These are phyloP conservation scores for Stenurella melanura DNA, from an alignment of 2,888 invertebrate genomes.

Conservation along the genomic window DNA sequence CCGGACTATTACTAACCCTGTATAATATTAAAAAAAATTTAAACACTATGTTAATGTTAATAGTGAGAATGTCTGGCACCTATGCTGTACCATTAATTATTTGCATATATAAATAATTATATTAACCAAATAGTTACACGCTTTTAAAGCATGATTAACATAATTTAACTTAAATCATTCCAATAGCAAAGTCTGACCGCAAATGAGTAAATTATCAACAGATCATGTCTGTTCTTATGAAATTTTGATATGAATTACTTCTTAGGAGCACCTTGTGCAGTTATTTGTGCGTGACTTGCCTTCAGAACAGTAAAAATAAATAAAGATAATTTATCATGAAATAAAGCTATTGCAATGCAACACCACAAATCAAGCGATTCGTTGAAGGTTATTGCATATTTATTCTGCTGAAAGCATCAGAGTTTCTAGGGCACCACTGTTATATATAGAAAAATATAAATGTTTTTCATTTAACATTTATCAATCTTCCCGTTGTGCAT, in stretches of 20 bases:
- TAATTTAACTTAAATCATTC: not conserved
- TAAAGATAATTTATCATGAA: conserved; percentile 4
- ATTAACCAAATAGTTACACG: not conserved
- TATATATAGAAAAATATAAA: conserved; percentile 13
- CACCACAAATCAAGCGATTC: not conserved
- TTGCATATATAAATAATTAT: too few species aligned
- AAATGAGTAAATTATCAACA: not conserved
- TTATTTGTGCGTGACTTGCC: not conserved
- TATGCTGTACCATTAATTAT: too few species aligned
- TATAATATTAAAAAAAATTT: too few species aligned
- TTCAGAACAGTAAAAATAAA: not conserved
- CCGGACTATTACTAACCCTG: too few species aligned
- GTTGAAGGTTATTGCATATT: not conserved
- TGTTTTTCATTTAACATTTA: not conserved
- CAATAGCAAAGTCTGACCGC: not conserved
- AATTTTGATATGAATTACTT: not conserved
- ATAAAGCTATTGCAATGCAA: not conserved
- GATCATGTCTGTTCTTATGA: not conserved
- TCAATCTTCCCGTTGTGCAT: not conserved
- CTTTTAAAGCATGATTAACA: not conserved
- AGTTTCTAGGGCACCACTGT: conserved; percentile 15
- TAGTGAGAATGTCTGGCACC: too few species aligned
- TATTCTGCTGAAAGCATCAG: not conserved
- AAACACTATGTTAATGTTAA: too few species aligned
- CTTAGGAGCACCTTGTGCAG: not conserved